Evolutionary conservation across 2,113 vertebrate genomes (phyloP).

Genomic region (Lipophrys pholis): DNA sequence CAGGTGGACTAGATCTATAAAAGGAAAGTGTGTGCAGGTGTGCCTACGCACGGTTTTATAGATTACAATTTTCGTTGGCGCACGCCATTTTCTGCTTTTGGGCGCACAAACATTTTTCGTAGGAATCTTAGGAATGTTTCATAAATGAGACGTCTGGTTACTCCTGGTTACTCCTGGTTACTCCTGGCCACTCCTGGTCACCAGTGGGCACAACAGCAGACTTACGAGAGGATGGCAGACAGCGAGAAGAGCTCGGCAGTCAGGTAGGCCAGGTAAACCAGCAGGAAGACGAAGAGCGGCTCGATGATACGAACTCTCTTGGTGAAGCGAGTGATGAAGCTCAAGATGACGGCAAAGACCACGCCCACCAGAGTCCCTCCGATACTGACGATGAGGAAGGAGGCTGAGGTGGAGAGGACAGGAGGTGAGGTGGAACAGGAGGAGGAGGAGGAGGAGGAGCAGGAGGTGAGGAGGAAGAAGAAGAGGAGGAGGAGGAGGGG

Average conservation of each 20-base stretch:
- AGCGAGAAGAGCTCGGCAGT: constrained; percentile 95
- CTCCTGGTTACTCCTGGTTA: no score
- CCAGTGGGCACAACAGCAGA: no score
- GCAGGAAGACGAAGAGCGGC: constrained; percentile 94
- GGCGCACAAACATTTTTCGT: no score
- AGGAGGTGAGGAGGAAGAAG: constrained; percentile 60
- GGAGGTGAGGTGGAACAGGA: neutral
- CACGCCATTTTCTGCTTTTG: no score
- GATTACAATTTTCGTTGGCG: no score
- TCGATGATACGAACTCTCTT: constrained; percentile 98
- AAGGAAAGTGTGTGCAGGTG: no score
- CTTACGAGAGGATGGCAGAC: constrained; percentile 97
- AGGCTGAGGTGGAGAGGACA: constrained; percentile 84
- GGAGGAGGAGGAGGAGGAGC: constrained; percentile 76
- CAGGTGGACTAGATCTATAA: no score
- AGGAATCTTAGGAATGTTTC: no score
- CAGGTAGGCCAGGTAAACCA: constrained; percentile 95
- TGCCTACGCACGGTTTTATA: no score
- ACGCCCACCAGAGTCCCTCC: constrained; percentile 94
- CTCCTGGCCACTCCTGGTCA: no score
- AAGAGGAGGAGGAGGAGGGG: constrained; percentile 81
- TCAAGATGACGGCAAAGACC: constrained; percentile 93
- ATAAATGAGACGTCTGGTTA: no score
- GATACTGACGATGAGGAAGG: constrained; percentile 95
- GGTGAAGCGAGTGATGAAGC: constrained; percentile 95